Base-by-base conservation (phyloP, 2,888 invertebrate species). In the Lamellibrachia columna region DNA sequence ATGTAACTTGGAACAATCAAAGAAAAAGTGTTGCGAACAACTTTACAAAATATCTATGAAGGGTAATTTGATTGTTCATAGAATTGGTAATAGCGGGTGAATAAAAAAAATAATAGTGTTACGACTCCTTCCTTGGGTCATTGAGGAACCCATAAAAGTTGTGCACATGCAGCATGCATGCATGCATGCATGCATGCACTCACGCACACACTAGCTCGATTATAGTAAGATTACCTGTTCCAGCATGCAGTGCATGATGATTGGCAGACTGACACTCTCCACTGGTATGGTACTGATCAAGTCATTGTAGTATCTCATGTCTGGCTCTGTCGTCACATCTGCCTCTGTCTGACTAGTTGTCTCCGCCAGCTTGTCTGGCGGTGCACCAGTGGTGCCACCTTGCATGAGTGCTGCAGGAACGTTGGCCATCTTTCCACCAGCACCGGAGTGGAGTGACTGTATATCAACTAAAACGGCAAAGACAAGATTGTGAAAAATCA, bases 251-350 rank as follows among this genome's bases (percentile, higher is more conserved):
- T 96, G 95, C 95, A 96, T 94, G 55, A 96, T 94, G 2, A 96
- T 95, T 7, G 96, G 95, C 22, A 96, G 95, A 93, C 96, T 96
- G 93, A 95, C 95, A 94, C 96, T 96, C 94, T 96, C 96, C 93
- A 95, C 95, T 3, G 96, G 96, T 22, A 96, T 93, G 91, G 94
- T 94, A 94, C 95, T 95, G 95, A 96, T 96, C 93, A 96, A 94
- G 90, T 96, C 96, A 93, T 95, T 96, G 94, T 96, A 96, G 94
- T 95, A 96, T 40, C 96, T 94, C 96, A 96, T 96, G 93, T 96
- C 96, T 1, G 55, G 53, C 53, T 90, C 92, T 40, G 91, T 22
- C 15, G 52, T 28, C n/a, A 55, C 53, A 15, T 53, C 92, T 8
- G n/a, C 22, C 53, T 90, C 55, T 3, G 90, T 28, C 9, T 90